Evolutionary conservation across 2,113 vertebrate genomes (phyloP).

Genomic region (Glaucidium brasilianum): DNA sequence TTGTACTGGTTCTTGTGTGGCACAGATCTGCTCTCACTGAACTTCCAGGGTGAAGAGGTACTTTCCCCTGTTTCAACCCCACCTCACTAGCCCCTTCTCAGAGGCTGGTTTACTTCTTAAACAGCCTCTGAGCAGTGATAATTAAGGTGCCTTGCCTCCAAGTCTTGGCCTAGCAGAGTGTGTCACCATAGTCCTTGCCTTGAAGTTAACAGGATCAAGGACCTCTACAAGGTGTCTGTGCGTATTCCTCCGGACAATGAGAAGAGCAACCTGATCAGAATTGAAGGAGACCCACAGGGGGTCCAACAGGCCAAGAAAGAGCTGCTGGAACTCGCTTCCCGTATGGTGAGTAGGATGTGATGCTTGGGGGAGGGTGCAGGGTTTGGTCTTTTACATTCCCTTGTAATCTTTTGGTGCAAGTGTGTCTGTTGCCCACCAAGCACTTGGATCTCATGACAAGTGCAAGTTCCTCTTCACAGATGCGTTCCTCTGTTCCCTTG

Average conservation of each 20-base stretch:
- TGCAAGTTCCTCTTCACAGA: not conserved
- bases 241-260: slow-evolving; percentile 97
- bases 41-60: not conserved
- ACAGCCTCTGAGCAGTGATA: not conserved
- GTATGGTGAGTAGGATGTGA: slow-evolving; percentile 83
- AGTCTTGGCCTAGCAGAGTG: not conserved
- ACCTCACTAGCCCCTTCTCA: not conserved
- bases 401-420: not conserved
- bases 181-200: not conserved
- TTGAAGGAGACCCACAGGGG: slow-evolving; percentile 96
- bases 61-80: not conserved
- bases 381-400: not conserved
- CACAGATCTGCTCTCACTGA: not conserved
- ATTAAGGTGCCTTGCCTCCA: not conserved
- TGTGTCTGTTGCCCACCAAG: not conserved
- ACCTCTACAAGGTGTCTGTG: slow-evolving; percentile 96
- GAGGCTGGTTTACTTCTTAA: not conserved
- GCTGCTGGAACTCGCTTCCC: slow-evolving; percentile 95
- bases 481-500: not conserved
- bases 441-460: not conserved
- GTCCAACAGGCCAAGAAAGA: slow-evolving; percentile 98
- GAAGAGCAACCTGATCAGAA: slow-evolving; percentile 96
- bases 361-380: not conserved
- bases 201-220: slow-evolving; percentile 98
- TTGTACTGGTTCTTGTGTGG: not conserved